Evolutionary conservation across 2,888 invertebrate genomes (phyloP), one percentile per base, ranked within the genome.

Genomic region (Liodrosophila aerea): DNA sequence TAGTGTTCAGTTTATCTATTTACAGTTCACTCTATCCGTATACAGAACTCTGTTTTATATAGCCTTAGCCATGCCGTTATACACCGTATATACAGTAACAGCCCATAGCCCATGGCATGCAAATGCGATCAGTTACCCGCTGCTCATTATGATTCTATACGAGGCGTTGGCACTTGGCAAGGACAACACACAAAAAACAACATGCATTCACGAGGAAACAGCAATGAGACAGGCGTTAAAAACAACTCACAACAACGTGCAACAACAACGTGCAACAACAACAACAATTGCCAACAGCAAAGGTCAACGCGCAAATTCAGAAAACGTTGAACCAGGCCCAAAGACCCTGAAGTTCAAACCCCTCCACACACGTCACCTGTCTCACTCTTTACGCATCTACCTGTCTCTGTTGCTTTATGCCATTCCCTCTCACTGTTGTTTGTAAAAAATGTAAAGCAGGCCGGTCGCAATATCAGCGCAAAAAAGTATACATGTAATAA

Each of bases 251-350:
- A 30, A 30, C 36, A 44, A n/a, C n/a, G n/a, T n/a, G 37, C 44
- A 41, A 15, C 27, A 46, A n/a, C 47, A 64, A 72, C 43, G 52
- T 41, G 16, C 45, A 58, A 47, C 52, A 63, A 64, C 44, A 41
- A 39, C 29, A 44, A 51, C 27, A 74, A 57, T 54, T 54, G 45
- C 58, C 27, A 59, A 44, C 12, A 53, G 22, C 22, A 81, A 78
- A 78, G 78, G 78, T 78, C 78, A 73, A 74, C 61, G 81, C 67
- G 82, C 76, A 76, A 76, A 66, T 73, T 75, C 64, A 68, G 30
- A 56, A 78, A 51, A 49, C 78, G 78, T 78, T 78, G 78, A 78
- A 78, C 66, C 76, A 22, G 22, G 50, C 40, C 36, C 27, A 7
- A 30, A 63, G 63, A 71, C 72, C 72, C 67, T 67, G 72, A 62